A percentile compares a stretch with the other conserved stretches of the same genome.
Evolutionary conservation across 2,797 vertebrate species (phyloP).

Genomic region (Enteromius trimaculatus): DNA sequence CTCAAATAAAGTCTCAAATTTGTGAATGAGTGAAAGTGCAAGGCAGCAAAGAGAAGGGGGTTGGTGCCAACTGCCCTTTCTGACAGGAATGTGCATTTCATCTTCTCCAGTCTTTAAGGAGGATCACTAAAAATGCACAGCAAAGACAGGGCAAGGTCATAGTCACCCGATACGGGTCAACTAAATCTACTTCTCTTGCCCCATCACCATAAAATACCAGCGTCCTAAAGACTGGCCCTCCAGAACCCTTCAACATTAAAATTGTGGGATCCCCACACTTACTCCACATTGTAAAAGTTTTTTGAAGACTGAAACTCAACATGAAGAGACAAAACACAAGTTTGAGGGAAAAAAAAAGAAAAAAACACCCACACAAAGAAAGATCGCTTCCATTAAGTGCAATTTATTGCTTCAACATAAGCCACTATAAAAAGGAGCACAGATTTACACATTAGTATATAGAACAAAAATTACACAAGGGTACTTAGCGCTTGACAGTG

Average conservation of each 20-base stretch:
- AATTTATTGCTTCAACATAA: not conserved
- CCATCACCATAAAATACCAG: not conserved
- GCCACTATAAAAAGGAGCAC: not conserved
- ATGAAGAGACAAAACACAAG: too few relatives aligned
- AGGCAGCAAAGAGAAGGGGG: not conserved
- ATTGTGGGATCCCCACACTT: constrained; percentile 6
- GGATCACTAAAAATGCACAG: constrained; percentile 35
- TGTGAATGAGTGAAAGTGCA: not conserved
- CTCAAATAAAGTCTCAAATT: not conserved
- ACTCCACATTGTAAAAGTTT: too few relatives aligned
- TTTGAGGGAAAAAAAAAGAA: too few relatives aligned
- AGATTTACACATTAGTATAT: not conserved
- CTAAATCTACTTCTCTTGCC: not conserved
- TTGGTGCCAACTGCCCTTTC: constrained; percentile 40
- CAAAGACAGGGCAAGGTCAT: constrained; percentile 50
- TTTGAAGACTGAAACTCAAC: too few relatives aligned
- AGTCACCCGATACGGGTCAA: not conserved
- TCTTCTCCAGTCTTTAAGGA: constrained; percentile 51
- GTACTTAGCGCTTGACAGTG: not conserved
- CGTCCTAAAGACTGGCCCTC: constrained; percentile 2
- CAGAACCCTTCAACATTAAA: not conserved
- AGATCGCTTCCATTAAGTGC: fast-evolving
- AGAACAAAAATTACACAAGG: fast-evolving
- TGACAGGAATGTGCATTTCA: constrained; percentile 53
- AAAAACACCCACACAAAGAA: not conserved